Evolutionary conservation across 2,888 invertebrate species (phyloP).

Genomic region (Gnatocerus cornutus): DNA sequence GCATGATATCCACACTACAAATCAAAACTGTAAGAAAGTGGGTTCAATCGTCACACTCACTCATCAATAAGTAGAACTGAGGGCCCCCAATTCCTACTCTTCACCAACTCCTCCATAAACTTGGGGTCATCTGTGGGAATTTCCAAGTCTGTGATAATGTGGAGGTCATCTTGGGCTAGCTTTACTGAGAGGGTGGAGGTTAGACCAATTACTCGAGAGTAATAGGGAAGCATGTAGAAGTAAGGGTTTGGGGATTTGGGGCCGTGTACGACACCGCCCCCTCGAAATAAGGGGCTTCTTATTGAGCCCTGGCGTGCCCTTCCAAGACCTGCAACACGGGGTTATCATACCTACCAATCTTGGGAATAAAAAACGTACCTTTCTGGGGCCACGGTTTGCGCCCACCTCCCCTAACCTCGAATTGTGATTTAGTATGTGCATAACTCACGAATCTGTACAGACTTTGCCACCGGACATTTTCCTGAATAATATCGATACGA

Average conservation of each 20-base stretch:
- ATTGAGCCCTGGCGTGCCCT: constrained; percentile 94
- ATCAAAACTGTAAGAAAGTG: constrained; percentile 11
- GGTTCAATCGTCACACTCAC: constrained; percentile 74
- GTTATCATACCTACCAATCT: background rate
- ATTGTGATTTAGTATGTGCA: constrained; percentile 83
- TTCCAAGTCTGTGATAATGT: constrained; percentile 89
- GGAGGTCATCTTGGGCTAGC: constrained; percentile 95
- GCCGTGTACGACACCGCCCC: constrained; percentile 91
- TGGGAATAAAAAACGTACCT: constrained; percentile 71
- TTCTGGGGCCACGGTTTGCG: constrained; percentile 98
- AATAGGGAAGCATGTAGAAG: constrained; percentile 95
- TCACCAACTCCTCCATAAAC: constrained; percentile 86
- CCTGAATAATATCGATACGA: constrained; percentile 88
- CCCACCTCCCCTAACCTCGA: constrained; percentile 92
- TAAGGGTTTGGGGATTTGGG: constrained; percentile 92
- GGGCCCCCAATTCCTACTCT: constrained; percentile 94
- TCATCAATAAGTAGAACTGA: constrained; percentile 95
- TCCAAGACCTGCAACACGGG: constrained; percentile 73
- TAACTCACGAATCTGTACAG: constrained; percentile 88
- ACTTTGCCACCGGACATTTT: constrained; percentile 90
- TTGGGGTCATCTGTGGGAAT: constrained; percentile 87
- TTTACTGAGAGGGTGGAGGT: constrained; percentile 90
- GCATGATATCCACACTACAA: constrained; percentile 88
- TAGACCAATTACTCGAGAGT: constrained; percentile 84
- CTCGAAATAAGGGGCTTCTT: constrained; percentile 88